Evolutionary conservation across 2,797 vertebrate genomes (phyloP), one percentile per base, ranked within the genome.

Genomic region (Hozukius guyotensis): DNA sequence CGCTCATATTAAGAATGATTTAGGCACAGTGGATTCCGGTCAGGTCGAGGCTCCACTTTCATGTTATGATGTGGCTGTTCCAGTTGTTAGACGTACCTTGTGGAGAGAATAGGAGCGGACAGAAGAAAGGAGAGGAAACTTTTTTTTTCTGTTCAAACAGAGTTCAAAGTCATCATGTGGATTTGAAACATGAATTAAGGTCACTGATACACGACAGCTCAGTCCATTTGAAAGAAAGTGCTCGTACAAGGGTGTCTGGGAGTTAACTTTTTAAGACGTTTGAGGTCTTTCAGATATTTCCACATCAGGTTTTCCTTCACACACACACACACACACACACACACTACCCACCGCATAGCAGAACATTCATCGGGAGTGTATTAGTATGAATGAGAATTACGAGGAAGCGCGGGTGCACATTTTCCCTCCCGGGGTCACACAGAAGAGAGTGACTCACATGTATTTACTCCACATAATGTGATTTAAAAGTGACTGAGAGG

Each of bases 401-500:
- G 81, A 80, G 82, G 55, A 73, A 87, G 69, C 29, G 14, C 60
- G 22, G 64, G 72, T 62, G 67, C 81, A 77, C 62, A 69, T 61
- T 57, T 71, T 27, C 34, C 56, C 53, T 72, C 59, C 55, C 11
- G 27, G 72, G 88, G 87, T 90, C 83, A 86, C 68, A 80, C 71
- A 86, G 85, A 85, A 84, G 81, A 85, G 76, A 80, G 69, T 85
- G 88, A 83, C 84, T 88, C 86, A 86, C 74, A 80, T 81, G 85
- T 84, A 81, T 90, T 89, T 85, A 90, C 82, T 77, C 77, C 81
- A 83, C 76, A 77, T 92, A 93, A 93, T 88, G 87, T 86, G 87
- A 93, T 92, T 93, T 93, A 93, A 86, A 93, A 93, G 92, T 93
- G 89, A 92, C 81, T 68, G 87, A 87, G 89, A 92, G 90, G 92